A percentile compares a stretch with the other conserved stretches of the same genome.
These are phyloP conservation scores for Pimephales promelas DNA, from an alignment of 2,113 vertebrate species.

Conservation along the genomic window DNA sequence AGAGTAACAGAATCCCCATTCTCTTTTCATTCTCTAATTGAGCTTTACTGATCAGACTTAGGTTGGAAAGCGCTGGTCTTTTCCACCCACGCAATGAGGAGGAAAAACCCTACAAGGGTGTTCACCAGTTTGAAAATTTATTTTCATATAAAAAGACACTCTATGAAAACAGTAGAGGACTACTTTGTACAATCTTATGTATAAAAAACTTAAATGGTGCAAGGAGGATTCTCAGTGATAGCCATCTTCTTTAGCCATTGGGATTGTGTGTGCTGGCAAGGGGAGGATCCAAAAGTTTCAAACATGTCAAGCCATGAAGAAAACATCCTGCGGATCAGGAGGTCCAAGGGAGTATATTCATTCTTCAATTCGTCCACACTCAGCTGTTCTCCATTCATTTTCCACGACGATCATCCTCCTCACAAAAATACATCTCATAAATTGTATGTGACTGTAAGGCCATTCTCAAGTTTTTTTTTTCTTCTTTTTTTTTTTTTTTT, in stretches of 20 bases:
- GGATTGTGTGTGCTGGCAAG: slow-evolving; percentile 41
- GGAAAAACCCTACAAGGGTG: slow-evolving; percentile 39
- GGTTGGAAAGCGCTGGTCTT: neutral
- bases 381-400: slow-evolving; percentile 21
- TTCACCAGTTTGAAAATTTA: slow-evolving; percentile 76
- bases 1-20: neutral
- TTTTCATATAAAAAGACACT: slow-evolving; percentile 81
- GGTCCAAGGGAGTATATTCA: neutral
- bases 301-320: slow-evolving; percentile 31
- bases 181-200: slow-evolving; percentile 78
- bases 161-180: slow-evolving; percentile 81
- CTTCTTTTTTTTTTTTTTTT: neutral
- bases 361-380: neutral
- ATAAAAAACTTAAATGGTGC: slow-evolving; percentile 65
- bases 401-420: slow-evolving; percentile 28
- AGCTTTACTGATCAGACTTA: neutral
- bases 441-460: slow-evolving; percentile 49
- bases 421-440: slow-evolving; percentile 48
- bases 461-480: slow-evolving; percentile 29
- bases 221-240: slow-evolving; percentile 42
- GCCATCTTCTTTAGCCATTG: slow-evolving; percentile 35
- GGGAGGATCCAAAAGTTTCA: slow-evolving; percentile 26
- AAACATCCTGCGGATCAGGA: slow-evolving; percentile 24
- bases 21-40: neutral
- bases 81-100: neutral